A percentile compares a stretch with the other conserved stretches of the same genome.
Evolutionary conservation across 1,140 invertebrate species (phyloP).

Genomic region (Solenopsis fugax): DNA sequence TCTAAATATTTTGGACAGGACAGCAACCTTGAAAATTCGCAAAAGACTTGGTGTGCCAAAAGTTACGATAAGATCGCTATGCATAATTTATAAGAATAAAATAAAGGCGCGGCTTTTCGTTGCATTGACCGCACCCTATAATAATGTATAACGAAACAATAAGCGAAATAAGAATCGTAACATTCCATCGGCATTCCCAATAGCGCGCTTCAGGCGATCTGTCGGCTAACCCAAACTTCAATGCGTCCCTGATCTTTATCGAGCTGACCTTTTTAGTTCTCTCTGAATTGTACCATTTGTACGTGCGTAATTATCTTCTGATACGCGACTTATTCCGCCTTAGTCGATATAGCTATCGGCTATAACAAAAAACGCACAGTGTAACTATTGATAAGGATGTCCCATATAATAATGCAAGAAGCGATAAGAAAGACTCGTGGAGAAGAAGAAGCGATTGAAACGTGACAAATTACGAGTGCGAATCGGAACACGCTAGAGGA

Average conservation of each 20-base stretch:
- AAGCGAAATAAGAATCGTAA: constrained; percentile 26
- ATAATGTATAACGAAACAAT: constrained; percentile 37
- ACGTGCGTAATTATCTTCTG: constrained; percentile 20
- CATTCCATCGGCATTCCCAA: constrained; percentile 30
- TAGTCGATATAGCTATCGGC: background rate
- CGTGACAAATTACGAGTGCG: constrained; percentile 42
- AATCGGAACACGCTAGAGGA: constrained; percentile 12
- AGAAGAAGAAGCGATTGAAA: constrained; percentile 45
- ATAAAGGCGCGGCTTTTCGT: constrained; percentile 7
- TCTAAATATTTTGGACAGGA: background rate
- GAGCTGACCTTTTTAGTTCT: constrained; percentile 39
- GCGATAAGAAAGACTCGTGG: constrained; percentile 40
- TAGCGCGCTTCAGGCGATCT: constrained; percentile 33
- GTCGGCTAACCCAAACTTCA: constrained; percentile 30
- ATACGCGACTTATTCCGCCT: constrained; percentile 2
- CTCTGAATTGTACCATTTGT: constrained; percentile 27
- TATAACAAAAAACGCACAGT: background rate
- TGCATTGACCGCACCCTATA: constrained; percentile 15
- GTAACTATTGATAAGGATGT: constrained; percentile 19
- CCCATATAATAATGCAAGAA: background rate
- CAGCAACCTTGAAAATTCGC: constrained; percentile 13
- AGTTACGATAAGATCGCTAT: constrained; percentile 9
- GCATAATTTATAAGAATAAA: constrained; percentile 31
- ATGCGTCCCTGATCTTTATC: constrained; percentile 49
- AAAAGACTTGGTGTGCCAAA: background rate